Base-by-base conservation (phyloP, 2,113 vertebrate species). In the Odobenus rosmarus region DNA sequence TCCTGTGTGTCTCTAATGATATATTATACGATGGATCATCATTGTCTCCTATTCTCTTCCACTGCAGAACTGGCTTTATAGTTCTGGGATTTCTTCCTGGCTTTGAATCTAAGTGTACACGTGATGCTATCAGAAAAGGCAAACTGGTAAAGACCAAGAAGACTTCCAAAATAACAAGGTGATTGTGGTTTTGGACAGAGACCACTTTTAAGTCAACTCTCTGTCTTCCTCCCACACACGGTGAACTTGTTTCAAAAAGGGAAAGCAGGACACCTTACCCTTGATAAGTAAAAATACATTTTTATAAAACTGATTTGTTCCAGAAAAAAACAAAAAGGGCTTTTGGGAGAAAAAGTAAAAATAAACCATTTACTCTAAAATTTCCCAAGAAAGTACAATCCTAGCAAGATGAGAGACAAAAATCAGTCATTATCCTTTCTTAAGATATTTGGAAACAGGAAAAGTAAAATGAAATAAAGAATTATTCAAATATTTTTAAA, bases 261-360 rank as follows among this genome's bases (percentile, higher is more conserved):
- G 51, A 91, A 88, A 93, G 49, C 62, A 85, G 69, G 28, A 80
- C 77, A 93, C 16, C 59, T 71, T 83, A 69, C 90, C 95, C 64
- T 84, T 82, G 19, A 53, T 18, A 88, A 82, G 33, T 62, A 57
- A 94, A 88, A 71, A 82, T 57, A 77, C 2, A 84, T 42, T 95
- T 84, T 77, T 88, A 67, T 88, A 88, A 91, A 88, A 79, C 11
- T 57, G 74, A 95, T 87, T 90, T 64, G 51, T 90, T 83, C 74
- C 76, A 83, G 59, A 93, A 93, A 90, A 79, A 90, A 79, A 39
- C 6, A 69, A 81, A 87, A 69, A 92, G 23, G 59, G 10, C 61
- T 95, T 96, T 55, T 42, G 67, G 64, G 23, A 72, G 39, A 93
- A 94, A 84, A 96, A 92, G 31, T 84, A 87, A 94, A 94, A 95